phyloP scores from a whole-genome alignment of 2,113 vertebrate species.

The Apeltes quadracus region DNA sequence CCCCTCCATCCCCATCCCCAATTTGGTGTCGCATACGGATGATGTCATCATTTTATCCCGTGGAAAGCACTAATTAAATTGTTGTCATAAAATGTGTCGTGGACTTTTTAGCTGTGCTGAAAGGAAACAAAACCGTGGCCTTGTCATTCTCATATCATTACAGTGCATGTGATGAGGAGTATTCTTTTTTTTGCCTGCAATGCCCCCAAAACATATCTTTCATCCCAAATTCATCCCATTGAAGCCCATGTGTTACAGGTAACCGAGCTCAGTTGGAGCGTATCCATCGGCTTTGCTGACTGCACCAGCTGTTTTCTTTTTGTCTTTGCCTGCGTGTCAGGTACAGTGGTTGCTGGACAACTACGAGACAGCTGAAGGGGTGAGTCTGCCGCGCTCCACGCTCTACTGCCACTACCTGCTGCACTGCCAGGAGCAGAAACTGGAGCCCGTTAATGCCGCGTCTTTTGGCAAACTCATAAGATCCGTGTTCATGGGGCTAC shows the following conservation, averaged over 20 bases:
- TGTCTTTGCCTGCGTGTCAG: conserved; percentile 78
- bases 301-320: conserved; percentile 66
- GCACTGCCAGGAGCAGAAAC: conserved; percentile 95
- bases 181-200: conserved; percentile 69
- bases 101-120: conserved; percentile 73
- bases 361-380: conserved; percentile 94
- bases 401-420: conserved; percentile 96
- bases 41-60: conserved; percentile 70
- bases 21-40: conserved; percentile 57
- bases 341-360: conserved; percentile 97
- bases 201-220: conserved; percentile 42
- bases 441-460: conserved; percentile 92
- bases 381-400: conserved; percentile 93
- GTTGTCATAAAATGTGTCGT: not conserved
- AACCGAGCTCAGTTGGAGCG: conserved; percentile 32
- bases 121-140: conserved; percentile 72
- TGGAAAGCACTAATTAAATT: conserved; percentile 75
- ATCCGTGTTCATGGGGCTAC: conserved; percentile 93
- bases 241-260: conserved; percentile 45
- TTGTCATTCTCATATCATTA: conserved; percentile 77
- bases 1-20: not conserved
- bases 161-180: conserved; percentile 69
- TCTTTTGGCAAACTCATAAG: conserved; percentile 94
- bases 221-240: conserved; percentile 68
- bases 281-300: conserved; percentile 65